Percentiles rank a stretch among this genome's conserved stretches.
Conservation (phyloP, 2,888 invertebrate species). For the Spodoptera littoralis region DNA sequence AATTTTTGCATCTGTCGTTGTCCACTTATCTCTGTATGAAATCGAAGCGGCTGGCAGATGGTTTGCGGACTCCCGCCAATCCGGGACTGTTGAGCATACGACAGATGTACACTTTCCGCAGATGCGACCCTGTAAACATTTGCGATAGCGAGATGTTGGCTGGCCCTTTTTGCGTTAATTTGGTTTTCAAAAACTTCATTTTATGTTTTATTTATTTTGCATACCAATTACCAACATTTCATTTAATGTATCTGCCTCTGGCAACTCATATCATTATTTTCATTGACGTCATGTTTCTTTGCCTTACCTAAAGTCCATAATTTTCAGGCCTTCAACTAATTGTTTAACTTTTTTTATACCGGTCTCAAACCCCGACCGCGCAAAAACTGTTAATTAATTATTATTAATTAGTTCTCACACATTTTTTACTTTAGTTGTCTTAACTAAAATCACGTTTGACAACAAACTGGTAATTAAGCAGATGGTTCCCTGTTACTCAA, state of each 20-base stretch:
- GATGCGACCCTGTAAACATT: slow-evolving; percentile 50
- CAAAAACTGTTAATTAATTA: slow-evolving; percentile 34
- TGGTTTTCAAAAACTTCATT: slow-evolving; percentile 9
- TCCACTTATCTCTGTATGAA: slow-evolving; percentile 47
- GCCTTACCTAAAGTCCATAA: slow-evolving; percentile 9
- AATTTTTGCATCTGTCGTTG: slow-evolving; percentile 46
- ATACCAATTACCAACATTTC: background rate
- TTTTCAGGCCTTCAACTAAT: slow-evolving; percentile 30
- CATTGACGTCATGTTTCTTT: slow-evolving; percentile 10
- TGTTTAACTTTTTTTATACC: slow-evolving; percentile 10
- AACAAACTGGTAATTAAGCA: slow-evolving; percentile 19
- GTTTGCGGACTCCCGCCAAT: slow-evolving; percentile 49
- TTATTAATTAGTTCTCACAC: slow-evolving; percentile 44
- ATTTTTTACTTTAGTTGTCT: slow-evolving; percentile 25
- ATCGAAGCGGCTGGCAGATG: slow-evolving; percentile 57
- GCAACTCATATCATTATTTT: slow-evolving; percentile 4
- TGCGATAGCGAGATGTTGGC: slow-evolving; percentile 20
- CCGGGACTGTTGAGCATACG: slow-evolving; percentile 30
- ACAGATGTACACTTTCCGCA: slow-evolving; percentile 54
- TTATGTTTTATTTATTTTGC: background rate
- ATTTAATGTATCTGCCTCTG: slow-evolving; percentile 2
- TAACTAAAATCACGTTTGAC: slow-evolving; percentile 32
- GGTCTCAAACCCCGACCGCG: slow-evolving; percentile 10
- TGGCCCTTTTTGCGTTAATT: slow-evolving; percentile 18
- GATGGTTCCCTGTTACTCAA: slow-evolving; percentile 3